Conservation (phyloP, 2,888 invertebrate species). For the Augochlorella aurata region DNA sequence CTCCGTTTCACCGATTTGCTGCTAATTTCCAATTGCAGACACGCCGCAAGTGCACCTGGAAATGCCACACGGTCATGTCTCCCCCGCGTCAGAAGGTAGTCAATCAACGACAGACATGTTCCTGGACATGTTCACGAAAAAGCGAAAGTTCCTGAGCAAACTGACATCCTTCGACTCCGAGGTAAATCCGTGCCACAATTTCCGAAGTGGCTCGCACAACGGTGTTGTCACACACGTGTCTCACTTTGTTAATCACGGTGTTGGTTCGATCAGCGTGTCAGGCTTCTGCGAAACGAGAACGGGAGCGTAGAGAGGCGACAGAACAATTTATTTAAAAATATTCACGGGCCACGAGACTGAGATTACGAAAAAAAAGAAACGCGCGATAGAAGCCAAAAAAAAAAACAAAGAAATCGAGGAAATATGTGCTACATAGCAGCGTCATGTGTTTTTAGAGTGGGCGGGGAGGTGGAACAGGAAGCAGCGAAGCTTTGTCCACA, state of each 20-base stretch:
- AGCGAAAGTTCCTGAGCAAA: conserved; percentile 93
- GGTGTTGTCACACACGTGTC: conserved; percentile 1
- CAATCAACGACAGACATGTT: conserved; percentile 95
- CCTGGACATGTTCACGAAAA: conserved; percentile 95
- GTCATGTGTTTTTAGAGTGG: conserved; percentile 71
- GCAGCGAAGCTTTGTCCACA: conserved; percentile 81
- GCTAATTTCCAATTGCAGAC: conserved; percentile 73
- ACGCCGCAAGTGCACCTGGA: conserved; percentile 85
- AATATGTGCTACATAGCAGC: conserved; percentile 24
- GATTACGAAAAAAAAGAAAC: no score
- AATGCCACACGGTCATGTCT: conserved; percentile 85
- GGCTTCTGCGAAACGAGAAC: background rate
- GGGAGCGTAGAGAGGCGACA: background rate
- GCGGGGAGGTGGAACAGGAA: conserved; percentile 75
- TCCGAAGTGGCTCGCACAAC: background rate
- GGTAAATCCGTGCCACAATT: conserved; percentile 84
- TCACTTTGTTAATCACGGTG: conserved; percentile 29
- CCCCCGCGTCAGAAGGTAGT: conserved; percentile 83
- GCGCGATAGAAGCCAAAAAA: background rate
- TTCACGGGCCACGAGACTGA: background rate
- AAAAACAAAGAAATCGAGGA: background rate
- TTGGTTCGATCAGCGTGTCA: conserved; percentile 6
- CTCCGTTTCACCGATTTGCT: no score
- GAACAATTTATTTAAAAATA: background rate
- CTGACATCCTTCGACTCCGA: conserved; percentile 95